Evolutionary conservation across 2,113 vertebrate genomes (phyloP).

Genomic region (Thinocorus orbignyianus): DNA sequence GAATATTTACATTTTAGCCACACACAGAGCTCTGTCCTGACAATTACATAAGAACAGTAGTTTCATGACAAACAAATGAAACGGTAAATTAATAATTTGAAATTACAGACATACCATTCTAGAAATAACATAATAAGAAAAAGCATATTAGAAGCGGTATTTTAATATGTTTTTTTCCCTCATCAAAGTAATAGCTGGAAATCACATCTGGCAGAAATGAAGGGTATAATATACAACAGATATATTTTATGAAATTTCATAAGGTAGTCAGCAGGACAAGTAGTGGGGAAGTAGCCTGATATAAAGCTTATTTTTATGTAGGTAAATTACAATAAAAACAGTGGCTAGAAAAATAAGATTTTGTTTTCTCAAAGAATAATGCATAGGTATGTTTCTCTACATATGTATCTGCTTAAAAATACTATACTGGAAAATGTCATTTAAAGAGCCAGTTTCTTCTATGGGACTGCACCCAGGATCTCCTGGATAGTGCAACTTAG

Average conservation of each 20-base stretch:
- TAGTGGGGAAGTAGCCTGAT: not conserved
- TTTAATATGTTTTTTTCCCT: not conserved
- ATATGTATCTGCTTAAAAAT: not conserved
- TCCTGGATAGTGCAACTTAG: not conserved
- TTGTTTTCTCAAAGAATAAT: not conserved
- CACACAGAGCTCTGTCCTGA: not conserved
- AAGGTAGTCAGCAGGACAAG: not conserved
- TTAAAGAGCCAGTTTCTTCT: not conserved
- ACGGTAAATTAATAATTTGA: not conserved
- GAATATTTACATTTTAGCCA: not conserved
- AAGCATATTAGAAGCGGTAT: not conserved
- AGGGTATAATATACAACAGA: not conserved
- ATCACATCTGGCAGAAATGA: not conserved
- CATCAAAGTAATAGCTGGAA: not conserved
- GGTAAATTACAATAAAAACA: not conserved
- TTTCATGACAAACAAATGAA: not conserved
- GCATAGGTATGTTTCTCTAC: not conserved
- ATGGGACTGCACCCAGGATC: not conserved
- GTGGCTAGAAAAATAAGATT: not conserved
- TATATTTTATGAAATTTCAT: not conserved
- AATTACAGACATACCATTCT: not conserved
- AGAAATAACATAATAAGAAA: not conserved
- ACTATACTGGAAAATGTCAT: not conserved
- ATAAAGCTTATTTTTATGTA: not conserved
- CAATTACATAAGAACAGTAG: not conserved